A percentile compares a stretch with the other conserved stretches of the same genome.
Evolutionary conservation across 2,113 vertebrate species (phyloP).

Genomic region (Eulemur macaco): DNA sequence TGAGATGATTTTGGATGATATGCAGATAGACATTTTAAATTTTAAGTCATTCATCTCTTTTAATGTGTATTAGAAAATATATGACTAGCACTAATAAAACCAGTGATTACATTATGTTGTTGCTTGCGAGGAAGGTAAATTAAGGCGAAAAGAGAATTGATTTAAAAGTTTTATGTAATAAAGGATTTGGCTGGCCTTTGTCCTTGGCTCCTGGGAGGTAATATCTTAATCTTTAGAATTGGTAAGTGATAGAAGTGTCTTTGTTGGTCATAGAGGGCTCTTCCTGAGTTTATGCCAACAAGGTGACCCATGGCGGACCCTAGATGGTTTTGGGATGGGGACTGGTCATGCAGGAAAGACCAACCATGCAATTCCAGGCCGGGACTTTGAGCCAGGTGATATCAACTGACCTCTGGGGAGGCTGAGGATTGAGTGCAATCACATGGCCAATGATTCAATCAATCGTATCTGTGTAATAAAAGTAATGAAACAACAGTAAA

Average conservation of each 20-base stretch:
- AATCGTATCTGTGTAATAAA: no score
- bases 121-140: not conserved
- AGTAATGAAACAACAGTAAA: not conserved
- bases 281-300: not conserved
- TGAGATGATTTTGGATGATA: not conserved
- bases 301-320: not conserved
- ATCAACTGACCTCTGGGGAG: not conserved
- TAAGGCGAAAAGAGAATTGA: not conserved
- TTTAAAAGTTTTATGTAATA: not conserved
- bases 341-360: not conserved
- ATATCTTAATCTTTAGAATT: not conserved
- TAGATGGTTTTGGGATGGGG: not conserved
- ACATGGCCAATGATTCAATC: not conserved
- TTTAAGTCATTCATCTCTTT: not conserved
- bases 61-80: not conserved
- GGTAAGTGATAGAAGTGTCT: not conserved
- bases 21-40: not conserved
- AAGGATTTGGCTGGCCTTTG: not conserved
- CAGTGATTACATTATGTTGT: not conserved
- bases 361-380: not conserved
- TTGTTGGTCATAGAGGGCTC: not conserved
- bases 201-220: not conserved
- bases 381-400: not conserved
- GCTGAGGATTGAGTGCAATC: no score
- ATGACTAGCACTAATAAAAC: not conserved